A percentile compares a stretch with the other conserved stretches of the same genome.
phyloP scores from a whole-genome alignment of 2,113 vertebrate genomes.

The Cavia aperea region DNA sequence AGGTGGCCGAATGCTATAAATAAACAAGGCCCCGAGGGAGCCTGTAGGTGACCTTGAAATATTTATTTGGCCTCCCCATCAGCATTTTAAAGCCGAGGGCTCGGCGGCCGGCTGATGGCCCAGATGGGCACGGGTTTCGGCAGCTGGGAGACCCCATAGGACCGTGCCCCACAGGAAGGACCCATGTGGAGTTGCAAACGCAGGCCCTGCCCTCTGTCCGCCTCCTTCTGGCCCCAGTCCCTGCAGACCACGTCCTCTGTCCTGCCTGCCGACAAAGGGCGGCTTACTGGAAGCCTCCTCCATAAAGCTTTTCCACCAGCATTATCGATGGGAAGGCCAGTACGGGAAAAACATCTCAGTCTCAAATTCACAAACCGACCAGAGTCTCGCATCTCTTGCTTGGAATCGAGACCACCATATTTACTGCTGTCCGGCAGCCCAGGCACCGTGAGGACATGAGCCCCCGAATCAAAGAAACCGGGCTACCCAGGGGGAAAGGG shows the following conservation, averaged over 20 bases:
- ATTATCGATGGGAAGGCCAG: slow-evolving; percentile 39
- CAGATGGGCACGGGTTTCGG: neutral
- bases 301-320: slow-evolving; percentile 22
- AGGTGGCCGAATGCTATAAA: neutral
- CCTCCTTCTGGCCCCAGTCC: neutral
- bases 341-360: neutral
- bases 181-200: too few species aligned
- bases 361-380: neutral
- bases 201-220: rapidly evolving
- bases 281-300: neutral
- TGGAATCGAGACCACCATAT: slow-evolving; percentile 1
- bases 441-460: neutral
- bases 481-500: neutral
- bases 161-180: neutral
- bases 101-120: neutral
- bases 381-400: slow-evolving; percentile 24
- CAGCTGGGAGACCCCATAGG: neutral
- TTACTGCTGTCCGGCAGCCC: neutral
- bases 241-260: neutral
- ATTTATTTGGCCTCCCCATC: slow-evolving; percentile 30
- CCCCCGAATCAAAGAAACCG: neutral
- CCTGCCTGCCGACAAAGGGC: neutral
- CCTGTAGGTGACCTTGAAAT: slow-evolving; percentile 26
- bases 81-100: neutral
- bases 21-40: slow-evolving; percentile 23